Conservation (phyloP, 2,113 vertebrate species). For the Coptodon rendalli region DNA sequence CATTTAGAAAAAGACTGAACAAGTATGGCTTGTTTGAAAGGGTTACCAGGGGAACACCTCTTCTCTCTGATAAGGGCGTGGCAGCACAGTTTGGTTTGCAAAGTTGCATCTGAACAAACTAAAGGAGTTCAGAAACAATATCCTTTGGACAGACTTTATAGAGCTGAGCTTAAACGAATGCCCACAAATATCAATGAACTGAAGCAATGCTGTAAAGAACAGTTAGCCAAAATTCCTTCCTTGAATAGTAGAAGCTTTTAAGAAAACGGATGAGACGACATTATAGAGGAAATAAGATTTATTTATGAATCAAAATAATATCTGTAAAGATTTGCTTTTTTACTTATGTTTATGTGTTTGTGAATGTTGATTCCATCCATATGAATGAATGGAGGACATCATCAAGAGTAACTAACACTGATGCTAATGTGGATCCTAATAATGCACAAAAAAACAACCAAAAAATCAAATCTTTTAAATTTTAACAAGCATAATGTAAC, state of each 20-base stretch:
- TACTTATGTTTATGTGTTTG: background rate
- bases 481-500: background rate
- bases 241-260: background rate
- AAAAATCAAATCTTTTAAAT: background rate
- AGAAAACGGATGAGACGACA: background rate
- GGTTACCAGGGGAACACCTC: background rate
- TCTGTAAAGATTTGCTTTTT: background rate
- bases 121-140: background rate
- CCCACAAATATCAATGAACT: background rate
- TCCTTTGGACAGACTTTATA: background rate
- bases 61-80: background rate
- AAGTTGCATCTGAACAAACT: background rate
- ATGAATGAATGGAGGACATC: background rate
- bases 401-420: background rate
- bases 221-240: background rate
- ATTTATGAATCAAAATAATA: background rate
- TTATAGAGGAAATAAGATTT: background rate
- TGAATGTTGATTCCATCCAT: background rate
- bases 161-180: background rate
- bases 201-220: background rate
- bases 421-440: background rate
- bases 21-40: background rate
- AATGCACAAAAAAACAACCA: background rate
- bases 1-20: background rate
- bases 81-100: background rate